phyloP scores from a whole-genome alignment of 2,113 vertebrate species.

The Mesitornis unicolor region DNA sequence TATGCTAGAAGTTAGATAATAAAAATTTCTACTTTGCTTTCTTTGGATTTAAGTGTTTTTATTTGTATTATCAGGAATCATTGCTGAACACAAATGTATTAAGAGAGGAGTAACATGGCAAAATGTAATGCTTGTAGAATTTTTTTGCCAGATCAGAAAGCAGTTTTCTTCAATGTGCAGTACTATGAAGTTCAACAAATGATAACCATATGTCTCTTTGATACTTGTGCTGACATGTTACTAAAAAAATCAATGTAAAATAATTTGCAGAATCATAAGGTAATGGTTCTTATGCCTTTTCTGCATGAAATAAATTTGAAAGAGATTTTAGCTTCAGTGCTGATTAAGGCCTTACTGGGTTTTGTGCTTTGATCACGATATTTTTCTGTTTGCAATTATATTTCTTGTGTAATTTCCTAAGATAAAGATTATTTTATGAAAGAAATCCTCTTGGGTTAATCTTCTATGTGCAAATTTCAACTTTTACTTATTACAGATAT shows the following conservation, averaged over 20 bases:
- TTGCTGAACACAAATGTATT: neutral
- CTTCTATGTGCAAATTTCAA: neutral
- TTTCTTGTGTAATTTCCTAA: neutral
- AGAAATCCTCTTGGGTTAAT: neutral
- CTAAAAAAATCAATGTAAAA: neutral
- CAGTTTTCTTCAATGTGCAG: neutral
- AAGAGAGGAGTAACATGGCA: neutral
- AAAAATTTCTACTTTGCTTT: neutral
- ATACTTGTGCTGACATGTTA: neutral
- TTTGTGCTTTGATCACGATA: neutral
- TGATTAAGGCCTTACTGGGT: neutral
- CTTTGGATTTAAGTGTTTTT: neutral
- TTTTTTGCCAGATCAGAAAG: neutral
- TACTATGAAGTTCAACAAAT: neutral
- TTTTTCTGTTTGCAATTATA: neutral
- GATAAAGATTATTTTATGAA: neutral
- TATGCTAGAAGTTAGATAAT: neutral
- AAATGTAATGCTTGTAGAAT: neutral
- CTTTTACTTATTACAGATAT: neutral
- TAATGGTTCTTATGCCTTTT: neutral
- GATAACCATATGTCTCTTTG: neutral
- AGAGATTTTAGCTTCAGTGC: neutral
- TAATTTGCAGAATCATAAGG: neutral
- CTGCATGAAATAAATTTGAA: neutral
- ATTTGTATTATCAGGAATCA: neutral